phyloP scores from a whole-genome alignment of 2,797 vertebrate genomes.

The Rachycentron canadum region DNA sequence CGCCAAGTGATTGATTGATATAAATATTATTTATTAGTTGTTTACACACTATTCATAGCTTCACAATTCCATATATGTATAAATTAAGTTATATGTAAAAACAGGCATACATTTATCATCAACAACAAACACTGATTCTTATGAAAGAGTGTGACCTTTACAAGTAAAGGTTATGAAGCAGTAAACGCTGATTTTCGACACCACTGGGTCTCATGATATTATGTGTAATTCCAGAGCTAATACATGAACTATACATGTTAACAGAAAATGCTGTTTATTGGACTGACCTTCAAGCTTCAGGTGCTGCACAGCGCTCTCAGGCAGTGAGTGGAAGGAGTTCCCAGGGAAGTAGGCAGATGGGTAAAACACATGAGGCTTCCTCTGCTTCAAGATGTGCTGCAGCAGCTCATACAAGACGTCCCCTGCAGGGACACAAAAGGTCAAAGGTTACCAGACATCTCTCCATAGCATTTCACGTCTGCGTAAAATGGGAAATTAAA shows the following conservation, averaged over 20 bases:
- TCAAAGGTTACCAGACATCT: constrained; percentile 48
- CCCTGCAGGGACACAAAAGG: constrained; percentile 80
- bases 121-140: background rate
- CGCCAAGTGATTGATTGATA: too few species aligned
- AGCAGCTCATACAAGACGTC: constrained; percentile 98
- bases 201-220: background rate
- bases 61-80: too few species aligned
- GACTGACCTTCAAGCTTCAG: constrained; percentile 94
- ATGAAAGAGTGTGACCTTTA: background rate
- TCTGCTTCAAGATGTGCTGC: constrained; percentile 97
- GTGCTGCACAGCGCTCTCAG: constrained; percentile 89
- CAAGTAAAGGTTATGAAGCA: background rate
- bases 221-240: background rate
- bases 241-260: background rate
- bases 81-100: too few species aligned
- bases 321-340: constrained; percentile 91
- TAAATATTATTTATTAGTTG: too few species aligned
- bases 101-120: background rate
- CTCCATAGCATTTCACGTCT: background rate
- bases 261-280: background rate
- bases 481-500: constrained; percentile 21
- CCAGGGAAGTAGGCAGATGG: constrained; percentile 92
- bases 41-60: too few species aligned
- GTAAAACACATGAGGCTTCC: constrained; percentile 90
- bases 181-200: too few species aligned